These are phyloP conservation scores for Cephalopterus ornatus DNA, from an alignment of 2,113 vertebrate species.

Conservation along the genomic window DNA sequence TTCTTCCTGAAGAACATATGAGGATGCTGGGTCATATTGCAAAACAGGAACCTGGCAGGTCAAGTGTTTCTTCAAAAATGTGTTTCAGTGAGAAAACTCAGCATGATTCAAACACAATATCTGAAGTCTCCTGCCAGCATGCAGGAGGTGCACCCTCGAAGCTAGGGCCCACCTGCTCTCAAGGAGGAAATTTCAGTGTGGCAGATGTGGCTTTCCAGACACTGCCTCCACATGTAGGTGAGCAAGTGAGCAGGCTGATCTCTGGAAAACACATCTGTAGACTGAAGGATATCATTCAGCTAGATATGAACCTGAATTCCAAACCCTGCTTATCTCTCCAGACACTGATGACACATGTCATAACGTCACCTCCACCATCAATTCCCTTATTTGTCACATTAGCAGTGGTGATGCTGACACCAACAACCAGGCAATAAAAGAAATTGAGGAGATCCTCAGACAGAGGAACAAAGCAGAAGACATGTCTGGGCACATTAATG, in stretches of 20 bases:
- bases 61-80: background rate
- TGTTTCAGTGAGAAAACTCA: background rate
- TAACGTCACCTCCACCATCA: slow-evolving; percentile 79
- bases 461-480: slow-evolving; percentile 79
- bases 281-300: slow-evolving; percentile 75
- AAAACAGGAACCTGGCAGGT: background rate
- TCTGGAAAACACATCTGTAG: slow-evolving; percentile 72
- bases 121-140: slow-evolving; percentile 60
- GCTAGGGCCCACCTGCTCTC: slow-evolving; percentile 49
- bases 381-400: slow-evolving; percentile 82
- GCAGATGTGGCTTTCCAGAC: slow-evolving; percentile 61
- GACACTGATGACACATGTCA: slow-evolving; percentile 79
- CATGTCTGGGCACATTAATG: slow-evolving; percentile 84
- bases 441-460: slow-evolving; percentile 81
- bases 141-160: slow-evolving; percentile 71
- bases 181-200: background rate
- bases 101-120: slow-evolving; percentile 33
- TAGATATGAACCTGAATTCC: slow-evolving; percentile 76
- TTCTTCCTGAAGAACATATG: slow-evolving; percentile 81
- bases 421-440: slow-evolving; percentile 79
- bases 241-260: slow-evolving; percentile 70
- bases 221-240: slow-evolving; percentile 73
- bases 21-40: slow-evolving; percentile 64
- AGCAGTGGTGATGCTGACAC: slow-evolving; percentile 81
- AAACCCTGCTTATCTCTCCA: slow-evolving; percentile 72